Evolutionary conservation across 1,140 invertebrate species (phyloP).

Genomic region (Zaprionus africanus): DNA sequence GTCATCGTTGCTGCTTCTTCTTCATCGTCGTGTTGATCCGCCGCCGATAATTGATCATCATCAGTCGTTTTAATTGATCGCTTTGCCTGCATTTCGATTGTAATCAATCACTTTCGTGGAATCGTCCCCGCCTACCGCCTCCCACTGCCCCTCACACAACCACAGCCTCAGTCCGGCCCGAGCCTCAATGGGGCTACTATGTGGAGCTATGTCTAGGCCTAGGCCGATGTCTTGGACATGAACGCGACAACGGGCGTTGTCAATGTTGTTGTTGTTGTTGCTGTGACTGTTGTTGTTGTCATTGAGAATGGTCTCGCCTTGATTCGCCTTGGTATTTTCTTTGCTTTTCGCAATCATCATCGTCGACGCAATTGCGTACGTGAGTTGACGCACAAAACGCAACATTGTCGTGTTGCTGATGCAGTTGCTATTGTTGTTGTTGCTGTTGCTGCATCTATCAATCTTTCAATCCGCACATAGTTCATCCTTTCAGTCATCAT

Average conservation of each 20-base stretch:
- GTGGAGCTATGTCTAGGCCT: slow-evolving; percentile 27
- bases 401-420: slow-evolving; percentile 25
- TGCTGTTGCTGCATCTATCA: slow-evolving; percentile 14
- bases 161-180: not conserved
- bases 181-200: slow-evolving; percentile 65
- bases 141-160: not conserved
- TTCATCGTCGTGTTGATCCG: slow-evolving; percentile 48
- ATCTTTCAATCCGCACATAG: slow-evolving; percentile 26
- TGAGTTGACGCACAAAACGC: slow-evolving; percentile 46
- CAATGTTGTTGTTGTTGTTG: slow-evolving; percentile 23
- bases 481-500: slow-evolving; percentile 16
- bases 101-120: slow-evolving; percentile 83
- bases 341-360: slow-evolving; percentile 48
- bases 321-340: slow-evolving; percentile 31
- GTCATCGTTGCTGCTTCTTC: slow-evolving; percentile 26
- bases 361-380: slow-evolving; percentile 56
- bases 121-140: slow-evolving; percentile 38
- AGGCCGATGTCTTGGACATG: not conserved
- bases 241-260: slow-evolving; percentile 32
- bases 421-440: slow-evolving; percentile 18
- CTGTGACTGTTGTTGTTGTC: not conserved
- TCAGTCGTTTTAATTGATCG: slow-evolving; percentile 82
- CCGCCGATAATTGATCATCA: slow-evolving; percentile 78
- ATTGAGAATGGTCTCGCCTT: slow-evolving; percentile 23
- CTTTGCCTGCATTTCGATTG: slow-evolving; percentile 67